phyloP scores from a whole-genome alignment of 2,797 vertebrate species.

The Triplophysa bombifrons region DNA sequence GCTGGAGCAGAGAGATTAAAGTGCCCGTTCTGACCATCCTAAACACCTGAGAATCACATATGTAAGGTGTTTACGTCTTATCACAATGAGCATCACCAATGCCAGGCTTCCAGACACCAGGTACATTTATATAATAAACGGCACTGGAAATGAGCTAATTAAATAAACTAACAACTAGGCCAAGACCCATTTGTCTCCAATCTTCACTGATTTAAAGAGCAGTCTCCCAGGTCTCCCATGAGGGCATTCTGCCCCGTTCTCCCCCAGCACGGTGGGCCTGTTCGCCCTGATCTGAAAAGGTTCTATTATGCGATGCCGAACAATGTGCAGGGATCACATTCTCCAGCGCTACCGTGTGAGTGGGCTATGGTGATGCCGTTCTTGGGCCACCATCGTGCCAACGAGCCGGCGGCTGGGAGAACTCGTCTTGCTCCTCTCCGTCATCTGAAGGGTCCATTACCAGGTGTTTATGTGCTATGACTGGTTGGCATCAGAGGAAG shows the following conservation, averaged over 20 bases:
- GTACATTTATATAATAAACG: constrained; percentile 12
- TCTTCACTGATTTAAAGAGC: constrained; percentile 76
- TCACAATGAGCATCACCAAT: background rate
- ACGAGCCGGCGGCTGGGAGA: constrained; percentile 62
- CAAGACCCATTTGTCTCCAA: constrained; percentile 56
- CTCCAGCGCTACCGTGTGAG: constrained; percentile 74
- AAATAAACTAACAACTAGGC: constrained; percentile 43
- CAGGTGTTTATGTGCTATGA: constrained; percentile 76
- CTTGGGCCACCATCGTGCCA: constrained; percentile 64
- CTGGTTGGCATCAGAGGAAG: constrained; percentile 71
- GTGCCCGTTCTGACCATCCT: constrained; percentile 90
- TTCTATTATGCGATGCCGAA: constrained; percentile 76
- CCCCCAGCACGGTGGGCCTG: constrained; percentile 56
- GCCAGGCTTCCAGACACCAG: background rate
- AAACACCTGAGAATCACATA: constrained; percentile 52
- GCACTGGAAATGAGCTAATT: constrained; percentile 18
- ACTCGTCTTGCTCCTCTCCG: constrained; percentile 56
- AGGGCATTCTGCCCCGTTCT: constrained; percentile 58
- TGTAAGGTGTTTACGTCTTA: background rate
- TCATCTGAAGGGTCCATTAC: constrained; percentile 75
- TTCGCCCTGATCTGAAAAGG: constrained; percentile 75
- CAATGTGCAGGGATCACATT: constrained; percentile 83
- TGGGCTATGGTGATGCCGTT: constrained; percentile 63
- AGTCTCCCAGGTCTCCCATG: constrained; percentile 80
- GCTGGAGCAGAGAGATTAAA: constrained; percentile 86